Percentiles rank a stretch among this genome's conserved stretches.
Evolutionary conservation across 2,113 vertebrate genomes (phyloP).

Genomic region (Petrocephalus zakoni): DNA sequence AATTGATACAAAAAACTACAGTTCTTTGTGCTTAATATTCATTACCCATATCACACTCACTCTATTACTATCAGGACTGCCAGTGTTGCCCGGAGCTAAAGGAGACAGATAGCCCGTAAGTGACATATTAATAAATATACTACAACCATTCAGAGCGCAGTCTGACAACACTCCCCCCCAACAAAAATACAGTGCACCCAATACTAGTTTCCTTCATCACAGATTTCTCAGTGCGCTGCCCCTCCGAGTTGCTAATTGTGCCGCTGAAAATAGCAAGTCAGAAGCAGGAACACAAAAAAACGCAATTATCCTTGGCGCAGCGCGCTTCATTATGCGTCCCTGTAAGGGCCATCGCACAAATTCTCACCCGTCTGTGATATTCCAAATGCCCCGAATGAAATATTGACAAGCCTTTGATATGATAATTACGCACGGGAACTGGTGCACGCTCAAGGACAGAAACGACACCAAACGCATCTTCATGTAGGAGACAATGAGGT

Average conservation of each 20-base stretch:
- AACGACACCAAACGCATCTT: not conserved
- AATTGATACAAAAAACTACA: not conserved
- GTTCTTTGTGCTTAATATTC: not conserved
- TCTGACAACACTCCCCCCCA: not conserved
- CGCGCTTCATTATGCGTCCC: not conserved
- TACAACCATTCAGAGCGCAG: not conserved
- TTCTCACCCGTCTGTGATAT: not conserved
- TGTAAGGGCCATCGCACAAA: not conserved
- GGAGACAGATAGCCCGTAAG: not conserved
- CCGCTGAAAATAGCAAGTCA: conserved; percentile 16
- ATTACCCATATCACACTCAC: not conserved
- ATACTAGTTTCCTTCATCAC: conserved; percentile 45
- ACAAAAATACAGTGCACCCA: conserved; percentile 11
- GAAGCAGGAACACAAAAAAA: not conserved
- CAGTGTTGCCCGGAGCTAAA: not conserved
- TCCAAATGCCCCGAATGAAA: not conserved
- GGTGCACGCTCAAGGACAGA: not conserved
- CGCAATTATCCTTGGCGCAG: not conserved
- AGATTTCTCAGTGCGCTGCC: conserved; percentile 44
- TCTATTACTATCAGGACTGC: not conserved
- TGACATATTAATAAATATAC: not conserved
- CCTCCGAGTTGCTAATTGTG: conserved; percentile 22
- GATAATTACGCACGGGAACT: conserved; percentile 7
- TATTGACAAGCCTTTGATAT: conserved; percentile 17
- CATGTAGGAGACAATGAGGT: not conserved